Evolutionary conservation across 1,140 invertebrate genomes (phyloP), one percentile per base, ranked within the genome.

Genomic region (Panagrolaimus sp.): DNA sequence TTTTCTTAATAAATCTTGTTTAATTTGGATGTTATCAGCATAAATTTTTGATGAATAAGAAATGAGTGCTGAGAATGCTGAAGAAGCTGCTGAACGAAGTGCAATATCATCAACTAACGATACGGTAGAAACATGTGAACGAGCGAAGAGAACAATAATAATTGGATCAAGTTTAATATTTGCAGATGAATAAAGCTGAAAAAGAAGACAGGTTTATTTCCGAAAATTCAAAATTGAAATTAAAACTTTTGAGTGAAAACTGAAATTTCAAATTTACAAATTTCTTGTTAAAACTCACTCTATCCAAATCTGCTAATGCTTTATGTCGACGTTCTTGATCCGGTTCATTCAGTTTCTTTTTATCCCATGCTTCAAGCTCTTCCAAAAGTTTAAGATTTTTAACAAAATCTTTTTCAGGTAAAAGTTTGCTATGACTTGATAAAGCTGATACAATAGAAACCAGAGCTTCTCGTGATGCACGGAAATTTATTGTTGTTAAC

Each of bases 331-430:
- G 87, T 53, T 91, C 88, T 79, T 91, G 93, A 84, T 97, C 92
- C 0, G 93, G 92, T 79, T 96, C 92, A 72, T 96, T 92, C 8
- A 95, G 86, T 87, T 90, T 90, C 66, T 88, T 88, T 23, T 86
- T 84, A 84, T 96, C 90, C 86, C 88, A 95, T 0, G 92, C 88
- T 85, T 96, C 96, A 44, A 97, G 85, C 77, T 90, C 70, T 11
- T 64, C 72, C 16, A 81, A 25, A 13, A 69, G 25, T 53, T 67
- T 43, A 25, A 78, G 20, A 51, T 70, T 44, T 16, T 63, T 25
- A 5, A 27, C 8, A 27, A 57, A 25, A 23, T 0, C 7, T 38
- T 38, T 23, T 13, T 5, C 51, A 25, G n/a, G n/a, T 5, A 11
- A 25, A 27, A 57, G 20, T 4, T 9, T 9, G 72, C 71, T 14